Base-by-base conservation (phyloP, 1,140 invertebrate species). In the Nymphalis io region DNA sequence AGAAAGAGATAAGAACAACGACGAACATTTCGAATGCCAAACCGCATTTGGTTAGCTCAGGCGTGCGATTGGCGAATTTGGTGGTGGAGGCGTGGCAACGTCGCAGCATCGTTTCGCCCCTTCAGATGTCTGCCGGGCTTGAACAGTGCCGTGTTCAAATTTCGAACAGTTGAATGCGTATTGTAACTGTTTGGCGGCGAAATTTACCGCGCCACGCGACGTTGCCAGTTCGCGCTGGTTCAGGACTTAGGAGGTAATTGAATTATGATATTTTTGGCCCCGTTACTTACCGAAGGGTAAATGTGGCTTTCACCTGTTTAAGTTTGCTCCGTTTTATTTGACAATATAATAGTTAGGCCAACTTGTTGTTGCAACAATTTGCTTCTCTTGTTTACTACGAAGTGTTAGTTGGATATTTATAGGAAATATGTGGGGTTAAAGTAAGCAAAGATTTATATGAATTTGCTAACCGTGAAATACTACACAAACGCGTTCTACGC, bases 91-190 rank as follows among this genome's bases (percentile, higher is more conserved):
- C 86, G 85, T 87, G 83, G 80, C 79, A 72, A 79, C 82, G 71
- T 78, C 77, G 82, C 84, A 83, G 78, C 79, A 78, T 79, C 83
- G 84, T 76, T 70, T 81, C 74, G 81, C 80, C 85, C 83, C 85
- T 73, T 84, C 84, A 83, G 81, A 83, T 84, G 81, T 83, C 84
- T 74, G 79, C 76, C 73, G 73, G 76, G 68, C 73, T 79, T 59
- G 72, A 81, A 79, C 85, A 87, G 84, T 84, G 75, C 81, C 77
- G 83, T 73, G 80, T 86, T 80, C 75, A 78, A 81, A 76, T 77
- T 82, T 79, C 81, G 78, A 88, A 88, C 88, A 90, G 88, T 85
- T 90, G 85, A 88, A 88, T 87, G 80, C 85, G 88, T 83, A 84
- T 86, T 89, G 80, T 85, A 85, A 83, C 80, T 76, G 82, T 84